phyloP scores from a whole-genome alignment of 2,888 invertebrate species.

The Nephrotoma appendiculata region DNA sequence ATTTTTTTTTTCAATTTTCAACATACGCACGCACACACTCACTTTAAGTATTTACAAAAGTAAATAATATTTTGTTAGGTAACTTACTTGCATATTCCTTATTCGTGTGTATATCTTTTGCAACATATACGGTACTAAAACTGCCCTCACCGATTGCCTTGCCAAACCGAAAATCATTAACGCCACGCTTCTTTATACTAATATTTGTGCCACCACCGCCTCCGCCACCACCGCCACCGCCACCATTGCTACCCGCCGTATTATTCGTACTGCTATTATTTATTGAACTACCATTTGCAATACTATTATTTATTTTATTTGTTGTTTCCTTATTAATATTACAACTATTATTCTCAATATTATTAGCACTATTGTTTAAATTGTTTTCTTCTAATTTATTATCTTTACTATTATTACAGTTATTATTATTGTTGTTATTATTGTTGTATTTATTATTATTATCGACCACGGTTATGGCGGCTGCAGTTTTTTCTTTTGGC shows the following conservation, averaged over 20 bases:
- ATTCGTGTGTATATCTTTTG: conserved; percentile 77
- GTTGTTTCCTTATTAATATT: not conserved
- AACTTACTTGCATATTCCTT: conserved; percentile 90
- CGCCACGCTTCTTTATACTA: conserved; percentile 42
- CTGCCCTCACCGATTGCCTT: conserved; percentile 95
- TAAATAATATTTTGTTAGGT: not conserved
- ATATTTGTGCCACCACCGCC: not conserved
- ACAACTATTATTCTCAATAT: not conserved
- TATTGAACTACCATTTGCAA: not conserved
- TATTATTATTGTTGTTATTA: conserved; percentile 22
- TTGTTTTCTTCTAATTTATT: not conserved
- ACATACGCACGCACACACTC: not conserved
- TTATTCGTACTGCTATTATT: not conserved
- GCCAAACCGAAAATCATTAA: conserved; percentile 88
- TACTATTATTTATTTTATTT: not conserved
- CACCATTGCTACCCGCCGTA: not conserved
- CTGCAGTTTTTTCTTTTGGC: conserved; percentile 31
- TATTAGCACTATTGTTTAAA: not conserved
- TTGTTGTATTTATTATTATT: conserved; percentile 23
- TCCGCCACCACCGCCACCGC: not conserved
- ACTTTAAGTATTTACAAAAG: not conserved
- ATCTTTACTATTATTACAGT: conserved; percentile 10
- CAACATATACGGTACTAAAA: conserved; percentile 89
- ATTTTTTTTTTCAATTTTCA: not conserved
- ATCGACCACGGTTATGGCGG: conserved; percentile 25